These are phyloP conservation scores for Kryptopterus vitreolus DNA, from an alignment of 2,797 vertebrate genomes.

Conservation along the genomic window DNA sequence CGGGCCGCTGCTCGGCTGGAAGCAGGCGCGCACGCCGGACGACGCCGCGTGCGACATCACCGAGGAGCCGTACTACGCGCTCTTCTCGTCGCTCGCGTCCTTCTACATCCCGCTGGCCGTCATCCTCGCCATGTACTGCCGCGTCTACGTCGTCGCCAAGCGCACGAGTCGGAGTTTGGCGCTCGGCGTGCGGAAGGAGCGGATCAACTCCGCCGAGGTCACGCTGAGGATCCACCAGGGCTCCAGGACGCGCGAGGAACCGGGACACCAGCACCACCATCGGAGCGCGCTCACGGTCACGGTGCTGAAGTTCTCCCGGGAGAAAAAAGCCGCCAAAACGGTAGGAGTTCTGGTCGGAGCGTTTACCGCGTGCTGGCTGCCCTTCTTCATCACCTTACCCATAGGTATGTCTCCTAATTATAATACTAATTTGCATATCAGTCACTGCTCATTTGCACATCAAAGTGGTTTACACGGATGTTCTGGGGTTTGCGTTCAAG, in stretches of 20 bases:
- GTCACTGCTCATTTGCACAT: background rate
- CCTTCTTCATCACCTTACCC: constrained; percentile 56
- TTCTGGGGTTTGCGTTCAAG: too few species aligned
- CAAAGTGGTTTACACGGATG: too few species aligned
- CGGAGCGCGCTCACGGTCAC: constrained; percentile 40
- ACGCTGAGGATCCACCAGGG: constrained; percentile 51
- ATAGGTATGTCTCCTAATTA: constrained; percentile 45
- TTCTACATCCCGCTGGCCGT: constrained; percentile 57
- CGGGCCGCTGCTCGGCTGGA: constrained; percentile 55
- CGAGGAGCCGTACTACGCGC: constrained; percentile 55
- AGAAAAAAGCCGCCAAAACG: constrained; percentile 57
- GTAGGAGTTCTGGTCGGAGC: constrained; percentile 55
- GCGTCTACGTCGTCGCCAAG: constrained; percentile 55
- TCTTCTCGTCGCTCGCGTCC: constrained; percentile 55
- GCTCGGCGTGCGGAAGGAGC: constrained; percentile 50
- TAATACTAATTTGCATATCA: background rate
- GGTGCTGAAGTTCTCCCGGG: constrained; percentile 47
- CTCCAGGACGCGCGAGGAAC: constrained; percentile 40
- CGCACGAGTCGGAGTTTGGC: constrained; percentile 49
- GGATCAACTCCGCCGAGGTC: constrained; percentile 42
- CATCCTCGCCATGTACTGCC: constrained; percentile 54
- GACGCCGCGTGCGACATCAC: constrained; percentile 46
- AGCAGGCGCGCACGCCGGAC: constrained; percentile 49
- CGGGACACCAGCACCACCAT: constrained; percentile 15
- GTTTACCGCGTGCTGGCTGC: constrained; percentile 57